Conservation (phyloP, 2,797 vertebrate genomes). For the Chelon labrosus region DNA sequence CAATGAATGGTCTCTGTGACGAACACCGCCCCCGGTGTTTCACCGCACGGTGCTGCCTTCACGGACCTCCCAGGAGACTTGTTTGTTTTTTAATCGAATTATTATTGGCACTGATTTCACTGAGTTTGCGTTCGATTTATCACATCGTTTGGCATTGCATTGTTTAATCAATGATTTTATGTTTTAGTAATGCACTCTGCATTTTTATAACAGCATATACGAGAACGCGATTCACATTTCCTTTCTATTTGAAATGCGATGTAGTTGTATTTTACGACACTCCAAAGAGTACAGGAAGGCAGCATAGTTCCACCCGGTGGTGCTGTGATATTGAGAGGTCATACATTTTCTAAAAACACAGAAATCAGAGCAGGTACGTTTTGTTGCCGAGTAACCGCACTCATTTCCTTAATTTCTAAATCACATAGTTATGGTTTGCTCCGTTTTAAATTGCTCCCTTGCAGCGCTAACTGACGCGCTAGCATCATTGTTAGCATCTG, state of each 20-base stretch:
- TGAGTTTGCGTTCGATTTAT: not conserved
- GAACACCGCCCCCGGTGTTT: constrained; percentile 19
- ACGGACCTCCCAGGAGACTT: not conserved
- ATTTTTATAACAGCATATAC: not conserved
- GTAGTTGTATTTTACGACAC: not conserved
- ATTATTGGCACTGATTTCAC: not conserved
- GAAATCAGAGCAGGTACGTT: constrained; percentile 51
- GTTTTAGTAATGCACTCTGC: not conserved
- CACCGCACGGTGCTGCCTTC: constrained; percentile 32
- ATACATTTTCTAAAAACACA: constrained; percentile 47
- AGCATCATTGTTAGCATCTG: constrained; percentile 40
- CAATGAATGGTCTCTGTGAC: constrained; percentile 1
- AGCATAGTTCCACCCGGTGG: constrained; percentile 42
- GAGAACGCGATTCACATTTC: too few species aligned
- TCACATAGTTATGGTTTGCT: not conserved
- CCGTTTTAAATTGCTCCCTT: not conserved
- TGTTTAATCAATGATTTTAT: not conserved
- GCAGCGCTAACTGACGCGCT: not conserved
- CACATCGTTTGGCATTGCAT: not conserved
- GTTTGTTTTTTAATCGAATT: rapidly evolving
- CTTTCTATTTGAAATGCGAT: rapidly evolving
- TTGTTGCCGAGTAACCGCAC: rapidly evolving
- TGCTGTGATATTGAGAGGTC: constrained; percentile 80
- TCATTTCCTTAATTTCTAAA: not conserved
- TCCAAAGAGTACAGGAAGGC: not conserved